Evolutionary conservation across 2,888 invertebrate genomes (phyloP), one percentile per base, ranked within the genome.

Genomic region (Harpalus rufipes): DNA sequence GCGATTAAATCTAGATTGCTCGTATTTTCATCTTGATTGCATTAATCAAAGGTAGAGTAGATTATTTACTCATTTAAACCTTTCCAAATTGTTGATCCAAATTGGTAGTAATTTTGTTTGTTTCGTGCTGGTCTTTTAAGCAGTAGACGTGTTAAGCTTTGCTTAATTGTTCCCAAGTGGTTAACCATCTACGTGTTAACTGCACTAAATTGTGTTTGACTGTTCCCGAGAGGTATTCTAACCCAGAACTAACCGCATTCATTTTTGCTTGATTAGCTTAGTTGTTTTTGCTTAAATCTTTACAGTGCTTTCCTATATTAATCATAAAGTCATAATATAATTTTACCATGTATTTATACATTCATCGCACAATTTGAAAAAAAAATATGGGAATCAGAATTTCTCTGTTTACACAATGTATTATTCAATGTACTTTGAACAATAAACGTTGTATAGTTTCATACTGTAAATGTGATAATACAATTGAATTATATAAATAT

Each of bases 131-230:
- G 44, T 51, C 44, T 51, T 51, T 51, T 51, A 51, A 51, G 44
- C 44, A 51, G 44, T 51, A 51, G 44, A 51, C 10, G 44, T 51
- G 44, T 51, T 51, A 51, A 51, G 44, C 44, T 51, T 51, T 51
- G 44, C 44, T 51, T 51, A 51, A 51, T 51, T 51, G 44, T 51
- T 51, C 44, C 44, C 44, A 51, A 51, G 44, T 51, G 44, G 44
- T 51, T 51, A 51, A 51, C 44, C 44, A 51, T 51, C 44, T 51
- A 51, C 44, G 44, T 51, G 44, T 51, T 51, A 51, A 51, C 44
- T 51, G 44, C 44, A 51, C 12, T 51, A 51, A 51, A 51, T 51
- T 51, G 44, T 51, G 44, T 51, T 51, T 51, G 44, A 51, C 44
- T 51, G 44, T 51, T 51, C 44, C 44, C 44, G 2, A 3, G 44